Conservation (phyloP, 2,888 invertebrate species). For the Phrixothrix hirtus region DNA sequence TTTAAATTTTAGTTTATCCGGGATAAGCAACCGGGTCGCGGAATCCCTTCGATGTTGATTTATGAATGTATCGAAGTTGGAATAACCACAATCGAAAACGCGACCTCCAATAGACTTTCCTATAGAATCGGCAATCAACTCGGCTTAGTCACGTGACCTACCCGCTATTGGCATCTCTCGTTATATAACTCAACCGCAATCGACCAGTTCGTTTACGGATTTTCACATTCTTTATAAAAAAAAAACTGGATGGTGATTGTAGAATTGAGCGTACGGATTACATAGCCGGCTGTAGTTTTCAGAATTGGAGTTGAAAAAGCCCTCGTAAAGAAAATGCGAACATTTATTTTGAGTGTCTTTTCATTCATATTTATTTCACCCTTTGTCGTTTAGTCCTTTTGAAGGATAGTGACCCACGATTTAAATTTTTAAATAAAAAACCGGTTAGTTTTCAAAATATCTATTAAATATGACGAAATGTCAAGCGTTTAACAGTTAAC, state of each 20-base stretch:
- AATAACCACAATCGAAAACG: constrained; percentile 33
- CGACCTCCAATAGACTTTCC: constrained; percentile 28
- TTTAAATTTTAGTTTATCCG: constrained; percentile 28
- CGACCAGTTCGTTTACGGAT: constrained; percentile 29
- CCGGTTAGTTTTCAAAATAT: too few relatives aligned
- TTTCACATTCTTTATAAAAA: constrained; percentile 10
- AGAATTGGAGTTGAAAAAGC: constrained; percentile 31
- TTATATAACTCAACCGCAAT: constrained; percentile 32
- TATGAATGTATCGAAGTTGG: constrained; percentile 33
- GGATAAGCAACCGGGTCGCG: constrained; percentile 15
- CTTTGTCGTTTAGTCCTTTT: constrained; percentile 24
- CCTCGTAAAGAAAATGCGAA: constrained; percentile 31
- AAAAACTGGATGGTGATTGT: constrained; percentile 14
- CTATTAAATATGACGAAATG: too few relatives aligned
- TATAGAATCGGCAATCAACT: constrained; percentile 28
- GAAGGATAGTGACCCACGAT: constrained; percentile 19
- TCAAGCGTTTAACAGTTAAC: too few relatives aligned
- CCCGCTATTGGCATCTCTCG: constrained; percentile 31
- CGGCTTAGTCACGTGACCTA: constrained; percentile 32
- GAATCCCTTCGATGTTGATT: constrained; percentile 34
- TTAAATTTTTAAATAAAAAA: constrained; percentile 5
- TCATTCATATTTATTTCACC: constrained; percentile 30
- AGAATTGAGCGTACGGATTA: constrained; percentile 20
- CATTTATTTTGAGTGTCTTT: constrained; percentile 31
- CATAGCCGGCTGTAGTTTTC: constrained; percentile 22